Evolutionary conservation across 2,797 vertebrate species (phyloP).

Genomic region (Xyrichtys novacula): DNA sequence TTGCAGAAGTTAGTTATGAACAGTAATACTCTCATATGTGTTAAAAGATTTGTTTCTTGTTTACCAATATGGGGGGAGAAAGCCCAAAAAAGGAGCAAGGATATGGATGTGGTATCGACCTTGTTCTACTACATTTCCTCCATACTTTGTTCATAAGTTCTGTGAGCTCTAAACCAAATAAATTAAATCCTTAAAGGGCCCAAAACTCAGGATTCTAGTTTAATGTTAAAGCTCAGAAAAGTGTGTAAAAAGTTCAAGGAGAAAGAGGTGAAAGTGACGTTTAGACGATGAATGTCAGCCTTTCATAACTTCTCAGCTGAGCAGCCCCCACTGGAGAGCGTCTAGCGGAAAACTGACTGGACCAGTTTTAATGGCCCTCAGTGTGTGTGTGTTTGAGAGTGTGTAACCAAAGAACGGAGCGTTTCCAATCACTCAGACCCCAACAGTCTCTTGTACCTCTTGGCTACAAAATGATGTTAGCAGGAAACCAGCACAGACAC

Average conservation of each 20-base stretch:
- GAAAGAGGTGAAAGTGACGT: conserved; percentile 3
- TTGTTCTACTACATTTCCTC: neutral
- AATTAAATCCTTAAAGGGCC: too few relatives aligned
- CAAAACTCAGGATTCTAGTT: too few relatives aligned
- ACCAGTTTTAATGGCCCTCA: conserved; percentile 22
- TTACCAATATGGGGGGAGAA: too few relatives aligned
- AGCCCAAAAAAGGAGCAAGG: too few relatives aligned
- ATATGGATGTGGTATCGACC: neutral
- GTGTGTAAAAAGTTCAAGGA: conserved; percentile 9
- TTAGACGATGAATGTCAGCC: conserved; percentile 39
- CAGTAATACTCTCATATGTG: too few relatives aligned
- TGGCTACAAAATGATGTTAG: conserved; percentile 7
- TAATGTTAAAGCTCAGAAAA: neutral
- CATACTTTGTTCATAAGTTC: too few relatives aligned
- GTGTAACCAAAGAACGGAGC: conserved; percentile 3
- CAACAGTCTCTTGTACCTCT: neutral
- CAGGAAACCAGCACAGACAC: neutral
- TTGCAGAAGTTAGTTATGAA: neutral
- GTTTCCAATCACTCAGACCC: conserved; percentile 20
- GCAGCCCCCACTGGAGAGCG: neutral
- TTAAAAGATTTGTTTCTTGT: too few relatives aligned
- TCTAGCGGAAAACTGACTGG: conserved; percentile 24
- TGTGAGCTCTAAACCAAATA: too few relatives aligned
- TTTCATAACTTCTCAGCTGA: conserved; percentile 43
- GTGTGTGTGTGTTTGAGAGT: neutral